Percentiles rank a stretch among this genome's conserved stretches.
phyloP scores from a whole-genome alignment of 2,888 invertebrate genomes.

The Machimus atricapillus region DNA sequence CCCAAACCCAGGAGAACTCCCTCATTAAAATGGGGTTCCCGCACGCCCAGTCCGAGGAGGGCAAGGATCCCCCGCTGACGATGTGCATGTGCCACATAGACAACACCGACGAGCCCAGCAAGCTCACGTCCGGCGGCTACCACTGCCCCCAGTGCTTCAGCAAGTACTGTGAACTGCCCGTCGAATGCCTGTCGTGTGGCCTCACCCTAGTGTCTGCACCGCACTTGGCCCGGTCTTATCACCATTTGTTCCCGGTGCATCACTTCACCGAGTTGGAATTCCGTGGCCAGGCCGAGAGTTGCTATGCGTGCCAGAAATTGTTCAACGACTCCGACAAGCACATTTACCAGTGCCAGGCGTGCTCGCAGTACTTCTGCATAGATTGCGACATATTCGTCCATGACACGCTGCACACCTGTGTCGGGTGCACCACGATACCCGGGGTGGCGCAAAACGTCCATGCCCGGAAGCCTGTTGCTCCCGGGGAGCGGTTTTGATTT shows the following conservation, averaged over 20 bases:
- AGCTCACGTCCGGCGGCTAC: conserved; percentile 79
- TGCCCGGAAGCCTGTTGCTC: conserved; percentile 54
- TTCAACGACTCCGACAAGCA: conserved; percentile 75
- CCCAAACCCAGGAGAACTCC: conserved; percentile 75
- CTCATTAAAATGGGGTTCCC: conserved; percentile 98
- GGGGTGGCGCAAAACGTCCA: conserved; percentile 53
- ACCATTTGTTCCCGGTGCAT: conserved; percentile 94
- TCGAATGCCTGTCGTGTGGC: conserved; percentile 95
- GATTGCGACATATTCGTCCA: conserved; percentile 97
- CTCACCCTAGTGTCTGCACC: conserved; percentile 97
- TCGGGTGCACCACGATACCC: conserved; percentile 85
- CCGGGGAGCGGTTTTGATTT: conserved; percentile 29
- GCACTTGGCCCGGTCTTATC: conserved; percentile 96
- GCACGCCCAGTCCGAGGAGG: conserved; percentile 70
- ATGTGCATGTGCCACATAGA: conserved; percentile 95
- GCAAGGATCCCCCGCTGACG: conserved; percentile 74
- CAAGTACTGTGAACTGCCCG: conserved; percentile 97
- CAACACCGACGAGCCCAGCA: conserved; percentile 71
- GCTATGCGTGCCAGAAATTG: conserved; percentile 79
- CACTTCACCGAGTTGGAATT: conserved; percentile 78
- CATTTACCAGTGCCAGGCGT: conserved; percentile 83
- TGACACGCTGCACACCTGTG: conserved; percentile 93
- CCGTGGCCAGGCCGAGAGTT: conserved; percentile 66
- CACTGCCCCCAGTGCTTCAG: conserved; percentile 95
- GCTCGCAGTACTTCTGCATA: conserved; percentile 83